A percentile compares a stretch with the other conserved stretches of the same genome.
Conservation (phyloP, 2,797 vertebrate genomes). For the Pelochelys cantorii region DNA sequence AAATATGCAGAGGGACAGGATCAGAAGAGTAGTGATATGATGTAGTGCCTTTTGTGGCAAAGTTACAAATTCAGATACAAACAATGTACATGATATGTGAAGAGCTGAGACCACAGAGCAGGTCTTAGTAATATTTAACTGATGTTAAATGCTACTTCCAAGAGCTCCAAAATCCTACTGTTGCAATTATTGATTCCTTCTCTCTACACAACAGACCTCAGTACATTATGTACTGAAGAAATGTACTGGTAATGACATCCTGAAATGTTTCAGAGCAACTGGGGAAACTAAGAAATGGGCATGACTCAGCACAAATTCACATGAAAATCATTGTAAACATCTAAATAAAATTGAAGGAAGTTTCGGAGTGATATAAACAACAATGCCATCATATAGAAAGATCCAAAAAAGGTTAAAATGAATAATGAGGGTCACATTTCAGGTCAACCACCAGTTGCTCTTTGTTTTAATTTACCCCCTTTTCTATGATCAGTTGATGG, state of each 20-base stretch:
- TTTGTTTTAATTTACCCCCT: slow-evolving; percentile 30
- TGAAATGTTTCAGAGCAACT: not conserved
- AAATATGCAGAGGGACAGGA: not conserved
- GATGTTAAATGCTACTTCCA: not conserved
- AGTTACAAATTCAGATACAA: not conserved
- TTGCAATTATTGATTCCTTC: not conserved
- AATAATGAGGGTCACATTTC: not conserved
- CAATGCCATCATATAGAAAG: not conserved
- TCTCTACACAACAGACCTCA: not conserved
- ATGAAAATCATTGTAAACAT: slow-evolving; percentile 27
- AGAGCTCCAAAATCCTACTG: not conserved
- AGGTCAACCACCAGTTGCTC: not conserved
- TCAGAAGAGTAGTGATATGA: accelerated
- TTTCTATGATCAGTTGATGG: not conserved
- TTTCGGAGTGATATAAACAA: slow-evolving; percentile 13
- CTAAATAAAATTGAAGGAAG: slow-evolving; percentile 43
- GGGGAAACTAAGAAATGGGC: not conserved
- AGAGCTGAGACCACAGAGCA: not conserved
- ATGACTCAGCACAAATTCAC: slow-evolving; percentile 39
- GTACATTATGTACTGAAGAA: slow-evolving; percentile 22
- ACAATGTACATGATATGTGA: not conserved
- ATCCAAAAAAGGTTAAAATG: not conserved
- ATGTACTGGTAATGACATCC: not conserved
- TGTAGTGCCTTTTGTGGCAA: not conserved
- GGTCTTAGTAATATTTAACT: not conserved